Evolutionary conservation across 2,113 vertebrate genomes (phyloP).

Genomic region (Sterrhoptilus dennistouni): DNA sequence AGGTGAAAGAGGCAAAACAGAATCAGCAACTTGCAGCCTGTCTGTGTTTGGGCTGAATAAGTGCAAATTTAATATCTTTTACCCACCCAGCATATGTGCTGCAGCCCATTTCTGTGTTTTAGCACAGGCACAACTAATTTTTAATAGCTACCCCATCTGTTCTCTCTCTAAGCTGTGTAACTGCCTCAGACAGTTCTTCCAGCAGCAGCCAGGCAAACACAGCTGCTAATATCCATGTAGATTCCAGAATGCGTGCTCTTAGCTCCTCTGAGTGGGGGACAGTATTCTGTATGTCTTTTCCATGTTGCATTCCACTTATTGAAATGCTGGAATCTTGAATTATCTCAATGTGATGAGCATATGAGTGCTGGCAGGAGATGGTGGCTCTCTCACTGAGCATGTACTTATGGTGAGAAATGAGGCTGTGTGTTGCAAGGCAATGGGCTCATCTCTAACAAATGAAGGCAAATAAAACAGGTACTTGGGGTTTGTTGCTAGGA

Average conservation of each 20-base stretch:
- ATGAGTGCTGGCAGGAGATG: background rate
- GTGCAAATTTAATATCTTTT: slow-evolving; percentile 5
- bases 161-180: background rate
- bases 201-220: background rate
- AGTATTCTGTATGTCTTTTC: background rate
- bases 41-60: background rate
- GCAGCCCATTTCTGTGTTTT: slow-evolving; percentile 1
- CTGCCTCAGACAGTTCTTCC: background rate
- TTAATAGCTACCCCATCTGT: background rate
- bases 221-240: background rate
- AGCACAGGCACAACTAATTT: slow-evolving; percentile 7
- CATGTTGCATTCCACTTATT: accelerated
- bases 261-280: background rate
- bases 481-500: background rate
- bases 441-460: background rate
- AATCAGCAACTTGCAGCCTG: background rate
- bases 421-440: background rate
- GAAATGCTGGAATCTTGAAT: background rate
- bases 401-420: background rate
- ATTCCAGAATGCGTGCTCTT: background rate
- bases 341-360: background rate
- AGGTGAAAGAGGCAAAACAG: background rate
- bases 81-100: background rate
- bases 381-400: background rate
- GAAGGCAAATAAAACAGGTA: background rate